Base-by-base conservation (phyloP, 2,888 invertebrate genomes). In the Cantharis lateralis region DNA sequence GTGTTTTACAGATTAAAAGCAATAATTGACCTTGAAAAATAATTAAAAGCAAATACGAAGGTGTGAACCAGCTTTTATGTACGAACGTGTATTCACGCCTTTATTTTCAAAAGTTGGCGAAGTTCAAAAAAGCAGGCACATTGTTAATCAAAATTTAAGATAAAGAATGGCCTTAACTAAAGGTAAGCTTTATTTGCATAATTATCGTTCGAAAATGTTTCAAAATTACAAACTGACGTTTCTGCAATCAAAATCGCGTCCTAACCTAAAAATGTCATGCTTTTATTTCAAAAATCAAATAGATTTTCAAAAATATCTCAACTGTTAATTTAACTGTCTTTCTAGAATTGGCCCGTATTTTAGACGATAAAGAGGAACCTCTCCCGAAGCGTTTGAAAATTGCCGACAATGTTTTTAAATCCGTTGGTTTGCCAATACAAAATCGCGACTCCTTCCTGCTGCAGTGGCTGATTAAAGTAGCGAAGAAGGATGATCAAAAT, bases 371-470 rank as follows among this genome's bases (percentile, higher is more conserved):
- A 16, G 82, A 83, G 4, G 85, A 85, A 81, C 84, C 86, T 4
- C 76, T 86, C 63, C 32, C 72, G 15, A 86, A 86, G 78, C 82
- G 85, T 26, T 70, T 87, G 48, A 85, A 84, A 83, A 79, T 86
- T 61, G 87, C 85, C 11, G 82, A 85, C 70, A 84, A 84, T 80
- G 85, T 84, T 2, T 87, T 86, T 75, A 84, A 82, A 73, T 82
- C 83, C 4, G 62, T 79, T 24, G 82, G 84, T 70, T 75, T 85
- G 63, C 81, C 82, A 10, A 68, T 79, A 20, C 77, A 83, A 61
- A 81, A 83, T 75, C 83, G 83, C 77, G 84, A 85, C 78, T 80
- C 81, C n/a, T 15, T 83, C 20, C 71, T 86, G 62, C 76, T 86
- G 26, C 82, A 83, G 74, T 86, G 86, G 86, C 76, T 84, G 20